Percentiles rank a stretch among this genome's conserved stretches.
Conservation (phyloP, 1,140 invertebrate genomes). For the Oscheius sp. region DNA sequence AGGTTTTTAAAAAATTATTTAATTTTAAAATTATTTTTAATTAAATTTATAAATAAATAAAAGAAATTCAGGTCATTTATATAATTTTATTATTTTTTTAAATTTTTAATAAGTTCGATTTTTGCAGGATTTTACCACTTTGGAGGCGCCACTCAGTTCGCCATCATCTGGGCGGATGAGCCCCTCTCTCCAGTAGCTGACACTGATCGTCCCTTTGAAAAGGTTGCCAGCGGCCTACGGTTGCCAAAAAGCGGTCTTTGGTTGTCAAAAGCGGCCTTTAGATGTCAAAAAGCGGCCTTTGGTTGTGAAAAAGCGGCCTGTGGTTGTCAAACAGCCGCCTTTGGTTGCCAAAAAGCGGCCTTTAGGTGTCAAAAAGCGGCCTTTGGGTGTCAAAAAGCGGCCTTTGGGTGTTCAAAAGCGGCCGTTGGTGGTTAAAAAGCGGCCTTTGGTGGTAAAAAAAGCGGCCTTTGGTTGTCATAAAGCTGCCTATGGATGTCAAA, state of each 20-base stretch:
- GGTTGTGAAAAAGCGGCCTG: neutral
- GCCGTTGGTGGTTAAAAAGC: no score
- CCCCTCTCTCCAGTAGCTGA: no score
- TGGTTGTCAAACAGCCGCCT: no score
- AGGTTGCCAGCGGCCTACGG: no score
- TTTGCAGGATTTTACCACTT: neutral
- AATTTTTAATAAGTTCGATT: neutral
- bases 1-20: neutral
- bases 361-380: neutral
- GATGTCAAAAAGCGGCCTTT: neutral
- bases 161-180: neutral
- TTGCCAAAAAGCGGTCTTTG: neutral
- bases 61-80: neutral
- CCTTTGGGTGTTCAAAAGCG: neutral
- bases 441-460: neutral
- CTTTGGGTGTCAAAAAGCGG: neutral
- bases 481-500: neutral
- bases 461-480: neutral
- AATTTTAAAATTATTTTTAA: neutral
- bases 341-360: neutral
- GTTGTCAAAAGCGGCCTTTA: neutral
- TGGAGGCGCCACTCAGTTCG: constrained; percentile 9
- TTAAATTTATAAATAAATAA: neutral
- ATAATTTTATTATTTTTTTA: neutral
- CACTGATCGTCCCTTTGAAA: no score